Evolutionary conservation across 1,140 invertebrate species (phyloP), one percentile per base, ranked within the genome.

Genomic region (Drosophila eugracilis): DNA sequence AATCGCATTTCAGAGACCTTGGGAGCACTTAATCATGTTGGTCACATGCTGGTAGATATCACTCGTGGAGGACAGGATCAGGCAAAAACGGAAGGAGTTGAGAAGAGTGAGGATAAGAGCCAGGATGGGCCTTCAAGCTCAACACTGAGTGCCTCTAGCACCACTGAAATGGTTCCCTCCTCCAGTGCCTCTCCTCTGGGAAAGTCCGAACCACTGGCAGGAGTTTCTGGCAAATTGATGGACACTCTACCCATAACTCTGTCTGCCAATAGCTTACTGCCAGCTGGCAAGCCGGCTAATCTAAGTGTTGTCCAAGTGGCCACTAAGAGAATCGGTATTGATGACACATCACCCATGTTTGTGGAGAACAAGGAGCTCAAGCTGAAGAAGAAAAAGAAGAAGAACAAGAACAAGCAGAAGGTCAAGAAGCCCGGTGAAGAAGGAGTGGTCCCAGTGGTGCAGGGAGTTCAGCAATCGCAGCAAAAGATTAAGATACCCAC

Each of bases 11-110:
- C 94, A 1, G 94, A 95, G 91, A 95, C 94, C 2, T 86, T 95
- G 6, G 96, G 95, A 2, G 95, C 95, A 14, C 91, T 96, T 4
- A 97, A 97, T 71, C 96, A 96, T 12, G 95, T 97, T 0, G 96
- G 96, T 0, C 94, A 95, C 80, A 96, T 96, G 83, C 93, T 97
- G 47, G 95, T 97, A 0, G 96, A 97, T 72, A 96, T 96, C 93
- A 96, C 94, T 1, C 91, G 94, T 2, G 93, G 93, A 3, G 91
- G 90, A 1, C 88, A 91, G 36, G 83, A 91, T 15, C 62, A 42
- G 14, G 24, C 44, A 21, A 92, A 89, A 37, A 42, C 73, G n/a
- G 78, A 90, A 37, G 92, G 92, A 4, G 91, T 24, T 4, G 63
- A 50, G 17, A 30, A 42, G 15, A 7, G 92, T 92, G 19, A 45